Base-by-base conservation (phyloP, 2,113 vertebrate species). In the Orcinus orca region DNA sequence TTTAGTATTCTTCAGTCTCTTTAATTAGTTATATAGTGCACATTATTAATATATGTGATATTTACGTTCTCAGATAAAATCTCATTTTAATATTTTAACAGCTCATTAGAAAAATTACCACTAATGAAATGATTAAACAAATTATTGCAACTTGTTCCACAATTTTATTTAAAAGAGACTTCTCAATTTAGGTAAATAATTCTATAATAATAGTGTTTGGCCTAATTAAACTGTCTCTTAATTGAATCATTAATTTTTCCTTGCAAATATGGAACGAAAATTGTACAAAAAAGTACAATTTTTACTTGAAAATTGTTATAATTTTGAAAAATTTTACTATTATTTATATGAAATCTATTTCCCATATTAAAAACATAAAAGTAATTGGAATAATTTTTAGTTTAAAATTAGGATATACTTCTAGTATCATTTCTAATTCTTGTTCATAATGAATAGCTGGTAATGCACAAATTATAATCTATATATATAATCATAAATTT, bases 51-150 rank as follows among this genome's bases (percentile, higher is more conserved):
- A 18, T 60, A 95, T 25, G 6, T 80, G 36, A 25, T 41, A 29
- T 86, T 85, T 97, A 91, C 0, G 55, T 68, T 85, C 11, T 11
- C 21, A 74, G 53, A 95, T 80, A 80, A 90, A 94, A 88, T 47
- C 84, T 83, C 3, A 88, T 53, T 90, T 83, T 2, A 65, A 50
- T 68, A 47, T 88, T 96, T 83, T 96, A 83, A 73, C 29, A 96
- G 80, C 13, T 41, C 58, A 73, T 62, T 83, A 80, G 23, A 87
- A 83, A 83, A 90, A 33, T 10, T 81, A 23, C 18, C 18, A 53
- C 23, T 63, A 80, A 94, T 50, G 68, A 82, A 79, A 44, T 33
- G 68, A 95, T 12, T 73, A 87, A 83, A 63, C 10, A 86, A 93
- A 53, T 83, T 86, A 68, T 79, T 83, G 29, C 12, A 89, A 77